Evolutionary conservation across 2,888 invertebrate genomes (phyloP), one percentile per base, ranked within the genome.

Genomic region (Stenchaetothrips biformis): DNA sequence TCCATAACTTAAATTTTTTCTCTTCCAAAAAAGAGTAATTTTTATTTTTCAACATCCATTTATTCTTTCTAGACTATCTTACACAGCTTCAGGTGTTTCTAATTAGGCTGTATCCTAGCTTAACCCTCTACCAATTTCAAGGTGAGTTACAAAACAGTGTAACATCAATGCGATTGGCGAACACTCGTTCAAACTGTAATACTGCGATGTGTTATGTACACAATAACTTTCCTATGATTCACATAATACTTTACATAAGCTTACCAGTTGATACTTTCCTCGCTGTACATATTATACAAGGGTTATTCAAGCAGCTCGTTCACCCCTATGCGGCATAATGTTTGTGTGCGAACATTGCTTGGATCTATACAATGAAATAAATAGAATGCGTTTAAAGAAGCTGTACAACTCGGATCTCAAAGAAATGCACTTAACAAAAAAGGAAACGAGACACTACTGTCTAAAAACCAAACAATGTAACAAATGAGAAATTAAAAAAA

Each of bases 381-480:
- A 74, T 74, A 25, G 25, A 25, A 74, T 74, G 67, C n/a, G 11
- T n/a, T 74, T 74, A 9, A n/a, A 7, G 25, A 74, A 74, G 67
- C 67, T 25, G 67, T 21, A 67, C 67, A 67, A 18, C 67, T 21
- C 67, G 48, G 21, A 37, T 9, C 7, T 37, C n/a, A 78, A n/a
- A 37, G 47, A 18, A n/a, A 79, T n/a, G 53, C 59, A 79, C 59
- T 59, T 59, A 79, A 21, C 79, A 53, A 79, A 49, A 62, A 47
- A 80, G 59, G 77, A 80, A 80, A 80, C 77, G 47, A 48, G 67
- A 53, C 13, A 53, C 16, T 53, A 74, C 67, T 74, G 67, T 37
- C 67, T 21, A 21, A 74, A 74, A 74, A 74, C 67, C 67, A 74
- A 21, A 74, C 67, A 74, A 74, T 74, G 67, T 74, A 74, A 74